phyloP scores from a whole-genome alignment of 2,797 vertebrate species.

The Ceryle rudis region DNA sequence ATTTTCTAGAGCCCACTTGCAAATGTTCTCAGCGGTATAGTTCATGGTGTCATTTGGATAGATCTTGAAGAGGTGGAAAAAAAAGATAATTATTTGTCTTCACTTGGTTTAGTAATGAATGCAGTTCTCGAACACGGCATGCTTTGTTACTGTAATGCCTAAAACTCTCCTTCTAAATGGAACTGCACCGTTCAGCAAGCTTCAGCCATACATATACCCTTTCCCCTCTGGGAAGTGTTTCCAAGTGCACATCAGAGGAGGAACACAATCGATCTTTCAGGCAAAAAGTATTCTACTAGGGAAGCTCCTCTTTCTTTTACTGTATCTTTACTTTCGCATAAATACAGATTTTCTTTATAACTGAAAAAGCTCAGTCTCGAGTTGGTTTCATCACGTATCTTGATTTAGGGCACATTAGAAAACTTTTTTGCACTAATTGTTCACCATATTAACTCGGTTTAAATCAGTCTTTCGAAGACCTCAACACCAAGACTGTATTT shows the following conservation, averaged over 20 bases:
- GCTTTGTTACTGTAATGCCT: not conserved
- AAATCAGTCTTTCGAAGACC: not conserved
- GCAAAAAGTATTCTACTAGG: not conserved
- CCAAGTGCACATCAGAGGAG: not conserved
- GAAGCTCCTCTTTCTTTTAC: not conserved
- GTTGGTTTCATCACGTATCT: not conserved
- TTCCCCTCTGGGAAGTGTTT: not conserved
- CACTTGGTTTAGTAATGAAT: not conserved
- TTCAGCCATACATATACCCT: not conserved
- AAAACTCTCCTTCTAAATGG: not conserved
- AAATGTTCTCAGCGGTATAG: slow-evolving; percentile 91
- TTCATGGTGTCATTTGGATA: slow-evolving; percentile 86
- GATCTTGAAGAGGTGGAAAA: slow-evolving; percentile 76
- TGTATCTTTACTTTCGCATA: not conserved
- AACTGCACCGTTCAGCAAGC: not conserved
- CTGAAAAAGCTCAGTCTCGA: not conserved
- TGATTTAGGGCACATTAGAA: not conserved
- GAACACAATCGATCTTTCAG: not conserved
- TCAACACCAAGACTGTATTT: not conserved
- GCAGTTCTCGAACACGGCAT: not conserved
- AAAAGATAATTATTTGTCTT: not conserved
- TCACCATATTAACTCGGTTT: not conserved
- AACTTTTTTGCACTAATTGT: not conserved
- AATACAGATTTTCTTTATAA: not conserved
- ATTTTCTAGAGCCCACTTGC: slow-evolving; percentile 91